Conservation (phyloP, 1,140 invertebrate species). For the Heterodera schachtii region DNA sequence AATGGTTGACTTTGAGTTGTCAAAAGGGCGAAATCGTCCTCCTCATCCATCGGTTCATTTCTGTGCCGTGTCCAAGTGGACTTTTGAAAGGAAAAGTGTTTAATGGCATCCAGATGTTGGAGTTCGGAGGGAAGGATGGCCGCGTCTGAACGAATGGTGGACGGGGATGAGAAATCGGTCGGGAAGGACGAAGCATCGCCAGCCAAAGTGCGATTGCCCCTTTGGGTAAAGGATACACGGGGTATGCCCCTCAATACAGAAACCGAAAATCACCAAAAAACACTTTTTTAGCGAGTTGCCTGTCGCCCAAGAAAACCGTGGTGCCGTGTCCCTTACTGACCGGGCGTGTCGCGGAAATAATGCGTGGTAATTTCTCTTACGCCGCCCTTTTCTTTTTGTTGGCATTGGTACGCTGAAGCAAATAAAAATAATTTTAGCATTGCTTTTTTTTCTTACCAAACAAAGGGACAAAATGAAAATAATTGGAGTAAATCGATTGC, state of each 20-base stretch:
- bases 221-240: too few species aligned
- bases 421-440: background rate
- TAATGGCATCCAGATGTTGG: slow-evolving; percentile 13
- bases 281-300: too few species aligned
- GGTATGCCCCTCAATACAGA: too few species aligned
- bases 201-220: too few species aligned
- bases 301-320: too few species aligned
- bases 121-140: background rate
- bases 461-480: slow-evolving; percentile 1
- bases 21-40: slow-evolving; percentile 11
- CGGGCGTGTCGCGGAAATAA: slow-evolving; percentile 8
- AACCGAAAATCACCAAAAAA: too few species aligned
- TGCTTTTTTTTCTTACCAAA: background rate
- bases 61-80: slow-evolving; percentile 9
- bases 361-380: background rate
- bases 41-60: background rate
- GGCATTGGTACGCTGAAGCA: background rate
- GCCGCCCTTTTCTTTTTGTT: background rate
- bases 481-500: slow-evolving; percentile 23
- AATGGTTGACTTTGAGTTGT: slow-evolving; percentile 10
- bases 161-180: background rate
- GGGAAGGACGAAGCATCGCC: background rate
- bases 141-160: background rate
- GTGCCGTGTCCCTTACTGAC: too few species aligned
- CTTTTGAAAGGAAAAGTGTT: slow-evolving; percentile 12